A percentile compares a stretch with the other conserved stretches of the same genome.
Evolutionary conservation across 2,113 vertebrate species (phyloP).

Genomic region (Muscicapa adusta): DNA sequence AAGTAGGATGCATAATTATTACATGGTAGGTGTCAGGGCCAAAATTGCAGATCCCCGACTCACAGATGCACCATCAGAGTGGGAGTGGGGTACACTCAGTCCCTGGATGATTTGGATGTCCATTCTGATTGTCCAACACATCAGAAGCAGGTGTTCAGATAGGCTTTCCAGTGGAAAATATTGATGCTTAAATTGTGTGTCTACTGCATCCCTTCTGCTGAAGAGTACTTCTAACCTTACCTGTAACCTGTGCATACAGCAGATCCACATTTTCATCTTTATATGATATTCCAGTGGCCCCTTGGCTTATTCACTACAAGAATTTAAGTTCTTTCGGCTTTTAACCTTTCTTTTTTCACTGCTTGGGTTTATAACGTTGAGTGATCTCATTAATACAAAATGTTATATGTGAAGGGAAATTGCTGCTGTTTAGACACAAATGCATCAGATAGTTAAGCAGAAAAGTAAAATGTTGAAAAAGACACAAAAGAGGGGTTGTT

Average conservation of each 20-base stretch:
- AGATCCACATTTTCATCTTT: background rate
- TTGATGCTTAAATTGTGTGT: background rate
- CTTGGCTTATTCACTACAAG: background rate
- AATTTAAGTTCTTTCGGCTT: background rate
- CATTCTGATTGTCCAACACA: background rate
- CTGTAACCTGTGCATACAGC: background rate
- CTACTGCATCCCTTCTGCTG: background rate
- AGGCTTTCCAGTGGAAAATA: background rate
- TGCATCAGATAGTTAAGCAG: background rate
- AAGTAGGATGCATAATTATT: background rate
- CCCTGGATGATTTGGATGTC: background rate
- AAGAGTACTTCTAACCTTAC: background rate
- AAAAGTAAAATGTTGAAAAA: background rate
- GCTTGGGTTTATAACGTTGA: background rate
- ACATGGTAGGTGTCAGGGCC: accelerated
- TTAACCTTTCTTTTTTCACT: background rate
- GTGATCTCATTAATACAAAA: background rate
- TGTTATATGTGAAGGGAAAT: background rate
- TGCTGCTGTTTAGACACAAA: background rate
- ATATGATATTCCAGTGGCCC: background rate
- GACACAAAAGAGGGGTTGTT: background rate
- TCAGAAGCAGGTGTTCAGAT: background rate
- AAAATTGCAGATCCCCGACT: background rate
- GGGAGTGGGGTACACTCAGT: background rate
- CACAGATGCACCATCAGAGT: background rate